Evolutionary conservation across 2,888 invertebrate genomes (phyloP).

Genomic region (Prosapia bicincta): DNA sequence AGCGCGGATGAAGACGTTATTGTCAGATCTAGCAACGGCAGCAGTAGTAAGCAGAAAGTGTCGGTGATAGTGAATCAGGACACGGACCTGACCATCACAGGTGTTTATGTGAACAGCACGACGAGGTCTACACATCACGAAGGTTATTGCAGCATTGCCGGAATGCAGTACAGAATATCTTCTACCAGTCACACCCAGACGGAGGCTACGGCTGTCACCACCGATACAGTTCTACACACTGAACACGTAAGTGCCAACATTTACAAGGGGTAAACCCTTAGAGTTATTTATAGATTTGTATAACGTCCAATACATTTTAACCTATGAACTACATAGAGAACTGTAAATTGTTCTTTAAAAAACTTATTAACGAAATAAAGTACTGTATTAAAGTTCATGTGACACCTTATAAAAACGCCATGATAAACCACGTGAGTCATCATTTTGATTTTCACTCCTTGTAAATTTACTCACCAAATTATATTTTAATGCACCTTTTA

Average conservation of each 20-base stretch:
- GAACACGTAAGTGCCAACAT: constrained; percentile 40
- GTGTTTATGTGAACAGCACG: constrained; percentile 74
- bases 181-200: constrained; percentile 84
- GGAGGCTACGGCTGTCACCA: constrained; percentile 69
- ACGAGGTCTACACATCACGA: constrained; percentile 72
- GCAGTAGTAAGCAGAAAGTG: constrained; percentile 56
- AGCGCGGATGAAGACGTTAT: constrained; percentile 36
- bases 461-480: too few species aligned
- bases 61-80: constrained; percentile 83
- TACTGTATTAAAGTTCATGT: too few species aligned
- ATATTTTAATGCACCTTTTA: too few species aligned
- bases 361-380: too few species aligned
- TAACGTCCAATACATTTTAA: background rate
- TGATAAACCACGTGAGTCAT: too few species aligned
- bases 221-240: constrained; percentile 40
- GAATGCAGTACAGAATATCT: constrained; percentile 84
- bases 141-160: constrained; percentile 79
- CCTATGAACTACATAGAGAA: too few species aligned
- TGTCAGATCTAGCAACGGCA: constrained; percentile 40
- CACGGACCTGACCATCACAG: constrained; percentile 83
- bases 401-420: too few species aligned
- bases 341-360: too few species aligned
- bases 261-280: too few species aligned
- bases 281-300: background rate
- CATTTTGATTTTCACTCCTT: too few species aligned